phyloP scores from a whole-genome alignment of 2,113 vertebrate genomes.

The Pseudorasbora parva region DNA sequence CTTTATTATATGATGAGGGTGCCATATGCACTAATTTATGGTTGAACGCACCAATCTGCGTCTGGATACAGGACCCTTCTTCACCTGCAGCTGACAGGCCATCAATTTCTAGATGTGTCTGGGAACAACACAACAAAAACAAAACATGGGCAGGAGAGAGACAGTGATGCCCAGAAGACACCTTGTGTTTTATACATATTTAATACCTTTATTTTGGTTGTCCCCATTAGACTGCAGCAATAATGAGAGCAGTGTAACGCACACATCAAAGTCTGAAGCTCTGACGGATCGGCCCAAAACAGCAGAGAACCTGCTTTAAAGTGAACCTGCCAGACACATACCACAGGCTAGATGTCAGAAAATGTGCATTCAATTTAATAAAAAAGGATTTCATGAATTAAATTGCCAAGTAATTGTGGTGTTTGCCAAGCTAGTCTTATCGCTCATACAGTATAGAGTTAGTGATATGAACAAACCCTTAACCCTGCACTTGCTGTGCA shows the following conservation, averaged over 20 bases:
- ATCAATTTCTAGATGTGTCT: conserved; percentile 55
- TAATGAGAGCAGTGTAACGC: not conserved
- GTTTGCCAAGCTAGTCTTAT: not conserved
- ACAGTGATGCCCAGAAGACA: conserved; percentile 45
- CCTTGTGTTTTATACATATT: conserved; percentile 51
- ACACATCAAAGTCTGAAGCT: conserved; percentile 4
- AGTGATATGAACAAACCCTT: not conserved
- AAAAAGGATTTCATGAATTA: not conserved
- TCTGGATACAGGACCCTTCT: not conserved
- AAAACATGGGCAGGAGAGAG: conserved; percentile 11
- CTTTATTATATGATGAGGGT: conserved; percentile 69
- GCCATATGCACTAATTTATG: conserved; percentile 76
- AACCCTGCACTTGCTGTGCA: not conserved
- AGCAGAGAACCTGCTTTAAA: not conserved
- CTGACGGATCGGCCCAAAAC: not conserved
- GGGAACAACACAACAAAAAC: conserved; percentile 22
- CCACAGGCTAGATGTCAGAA: not conserved
- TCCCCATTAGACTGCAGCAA: conserved; percentile 19
- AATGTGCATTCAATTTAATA: not conserved
- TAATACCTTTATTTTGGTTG: conserved; percentile 46
- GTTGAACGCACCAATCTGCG: conserved; percentile 53
- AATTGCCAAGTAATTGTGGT: not conserved
- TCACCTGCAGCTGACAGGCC: conserved; percentile 51
- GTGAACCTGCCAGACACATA: not conserved
- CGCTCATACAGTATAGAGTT: not conserved